Conservation (phyloP, 1,140 invertebrate species). For the Drosophila repleta region DNA sequence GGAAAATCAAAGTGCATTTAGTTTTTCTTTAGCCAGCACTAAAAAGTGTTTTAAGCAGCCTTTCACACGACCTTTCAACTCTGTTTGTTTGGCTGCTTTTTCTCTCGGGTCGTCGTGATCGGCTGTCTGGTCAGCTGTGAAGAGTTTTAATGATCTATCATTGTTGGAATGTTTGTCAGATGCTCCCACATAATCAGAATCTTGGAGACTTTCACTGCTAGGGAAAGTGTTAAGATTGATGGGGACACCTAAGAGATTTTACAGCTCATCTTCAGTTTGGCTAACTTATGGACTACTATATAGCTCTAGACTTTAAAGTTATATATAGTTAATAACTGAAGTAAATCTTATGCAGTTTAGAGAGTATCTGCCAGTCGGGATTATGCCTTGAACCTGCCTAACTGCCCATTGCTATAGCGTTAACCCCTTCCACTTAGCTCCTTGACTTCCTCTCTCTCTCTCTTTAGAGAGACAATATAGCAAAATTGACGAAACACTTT, state of each 20-base stretch:
- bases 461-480: constrained; percentile 34
- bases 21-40: constrained; percentile 7
- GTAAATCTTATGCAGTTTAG: too few species aligned
- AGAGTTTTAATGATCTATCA: constrained; percentile 50
- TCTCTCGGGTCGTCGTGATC: constrained; percentile 43
- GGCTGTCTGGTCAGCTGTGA: constrained; percentile 25
- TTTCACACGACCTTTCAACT: constrained; percentile 39
- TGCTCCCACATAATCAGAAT: constrained; percentile 30
- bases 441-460: too few species aligned
- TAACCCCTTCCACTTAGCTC: not conserved
- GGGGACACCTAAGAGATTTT: not conserved
- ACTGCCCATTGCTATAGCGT: not conserved
- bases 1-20: constrained; percentile 34
- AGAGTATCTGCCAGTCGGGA: too few species aligned
- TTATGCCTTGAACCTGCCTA: not conserved
- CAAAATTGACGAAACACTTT: constrained; percentile 33
- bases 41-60: constrained; percentile 23
- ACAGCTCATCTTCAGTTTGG: not conserved
- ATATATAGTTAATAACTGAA: too few species aligned
- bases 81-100: not conserved
- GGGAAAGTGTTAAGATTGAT: constrained; percentile 41
- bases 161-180: constrained; percentile 34
- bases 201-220: constrained; percentile 37
- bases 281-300: not conserved
- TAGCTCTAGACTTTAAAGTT: too few species aligned